Percentiles rank a stretch among this genome's conserved stretches.
These are phyloP conservation scores for Trichomalopsis sarcophagae DNA, from an alignment of 1,140 invertebrate genomes.

Conservation along the genomic window DNA sequence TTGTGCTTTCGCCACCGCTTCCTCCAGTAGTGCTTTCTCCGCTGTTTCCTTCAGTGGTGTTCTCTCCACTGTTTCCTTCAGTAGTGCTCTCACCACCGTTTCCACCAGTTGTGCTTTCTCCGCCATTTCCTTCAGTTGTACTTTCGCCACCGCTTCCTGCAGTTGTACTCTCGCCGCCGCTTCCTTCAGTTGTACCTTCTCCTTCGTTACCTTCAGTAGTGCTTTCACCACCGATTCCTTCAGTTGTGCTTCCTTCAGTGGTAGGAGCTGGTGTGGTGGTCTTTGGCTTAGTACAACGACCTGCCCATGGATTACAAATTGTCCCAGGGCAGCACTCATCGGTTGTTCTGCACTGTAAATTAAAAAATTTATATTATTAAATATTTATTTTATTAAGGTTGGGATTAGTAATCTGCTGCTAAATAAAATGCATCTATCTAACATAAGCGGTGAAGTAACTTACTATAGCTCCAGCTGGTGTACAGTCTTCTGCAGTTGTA, in stretches of 20 bases:
- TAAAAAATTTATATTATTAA: slow-evolving; percentile 1
- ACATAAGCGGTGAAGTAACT: background rate
- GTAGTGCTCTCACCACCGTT: background rate
- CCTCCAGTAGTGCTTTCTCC: background rate
- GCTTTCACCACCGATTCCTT: background rate
- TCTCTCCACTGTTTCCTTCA: background rate
- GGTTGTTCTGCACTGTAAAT: background rate
- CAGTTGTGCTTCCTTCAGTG: background rate
- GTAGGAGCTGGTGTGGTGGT: background rate
- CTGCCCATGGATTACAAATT: background rate
- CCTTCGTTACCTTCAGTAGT: background rate
- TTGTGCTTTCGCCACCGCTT: background rate
- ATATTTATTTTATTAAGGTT: background rate
- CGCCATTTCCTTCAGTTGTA: background rate
- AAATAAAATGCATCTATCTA: too few species aligned
- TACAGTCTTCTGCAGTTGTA: background rate
- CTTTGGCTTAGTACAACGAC: slow-evolving; percentile 15
- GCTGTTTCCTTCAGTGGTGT: background rate
- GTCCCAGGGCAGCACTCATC: background rate
- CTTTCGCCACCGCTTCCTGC: background rate
- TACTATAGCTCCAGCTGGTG: background rate
- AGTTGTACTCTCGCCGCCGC: background rate
- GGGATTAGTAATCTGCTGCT: background rate
- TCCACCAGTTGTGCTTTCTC: background rate
- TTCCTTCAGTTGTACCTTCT: background rate